These are phyloP conservation scores for Drosophila bifasciata DNA, from an alignment of 1,140 invertebrate genomes.

Conservation along the genomic window DNA sequence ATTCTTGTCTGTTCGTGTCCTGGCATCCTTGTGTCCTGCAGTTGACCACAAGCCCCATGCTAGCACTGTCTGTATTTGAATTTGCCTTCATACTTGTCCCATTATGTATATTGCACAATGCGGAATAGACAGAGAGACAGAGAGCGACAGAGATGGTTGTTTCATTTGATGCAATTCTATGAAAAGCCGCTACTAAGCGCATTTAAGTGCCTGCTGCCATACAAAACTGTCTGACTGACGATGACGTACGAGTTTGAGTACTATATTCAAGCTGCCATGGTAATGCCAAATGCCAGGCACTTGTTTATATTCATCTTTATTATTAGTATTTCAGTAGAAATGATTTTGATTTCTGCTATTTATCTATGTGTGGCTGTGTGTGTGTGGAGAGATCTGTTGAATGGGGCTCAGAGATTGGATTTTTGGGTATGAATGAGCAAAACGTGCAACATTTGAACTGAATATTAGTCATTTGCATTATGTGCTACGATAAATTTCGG, in stretches of 20 bases:
- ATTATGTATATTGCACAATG: constrained; percentile 20
- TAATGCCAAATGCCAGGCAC: constrained; percentile 1
- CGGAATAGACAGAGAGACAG: neutral
- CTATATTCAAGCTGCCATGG: constrained; percentile 10
- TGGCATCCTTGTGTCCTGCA: constrained; percentile 31
- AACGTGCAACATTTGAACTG: constrained; percentile 39
- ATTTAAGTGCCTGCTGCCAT: neutral
- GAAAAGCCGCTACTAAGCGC: constrained; percentile 4
- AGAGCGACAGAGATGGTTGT: no score
- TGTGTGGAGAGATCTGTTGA: constrained; percentile 3
- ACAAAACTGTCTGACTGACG: neutral
- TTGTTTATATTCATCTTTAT: neutral
- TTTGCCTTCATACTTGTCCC: constrained; percentile 18
- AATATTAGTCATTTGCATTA: constrained; percentile 61
- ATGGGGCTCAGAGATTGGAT: neutral
- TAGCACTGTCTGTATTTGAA: neutral
- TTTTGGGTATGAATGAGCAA: neutral
- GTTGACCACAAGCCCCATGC: constrained; percentile 21
- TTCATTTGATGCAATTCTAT: constrained; percentile 7
- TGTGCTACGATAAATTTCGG: constrained; percentile 45
- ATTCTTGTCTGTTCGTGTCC: constrained; percentile 10
- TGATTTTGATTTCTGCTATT: constrained; percentile 16
- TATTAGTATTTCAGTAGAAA: neutral
- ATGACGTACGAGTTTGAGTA: neutral
- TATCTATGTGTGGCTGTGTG: neutral